Conservation (phyloP, 2,888 invertebrate genomes). For the Nymphalis polychloros region DNA sequence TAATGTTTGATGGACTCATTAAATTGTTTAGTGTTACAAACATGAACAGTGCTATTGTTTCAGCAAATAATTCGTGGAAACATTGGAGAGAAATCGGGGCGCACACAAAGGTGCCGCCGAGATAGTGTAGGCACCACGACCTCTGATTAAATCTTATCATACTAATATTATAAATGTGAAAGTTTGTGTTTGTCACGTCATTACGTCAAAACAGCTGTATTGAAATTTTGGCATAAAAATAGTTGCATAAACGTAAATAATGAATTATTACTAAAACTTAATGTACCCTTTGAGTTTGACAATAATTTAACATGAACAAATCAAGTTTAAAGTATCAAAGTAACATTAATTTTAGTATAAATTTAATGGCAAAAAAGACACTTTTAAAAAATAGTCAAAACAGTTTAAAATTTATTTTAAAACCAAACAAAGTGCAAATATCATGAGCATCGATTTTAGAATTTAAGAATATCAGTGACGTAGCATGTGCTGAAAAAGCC, state of each 20-base stretch:
- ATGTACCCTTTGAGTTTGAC: too few species aligned
- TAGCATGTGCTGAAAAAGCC: conserved; percentile 21
- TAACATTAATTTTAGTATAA: too few species aligned
- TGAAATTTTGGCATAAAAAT: too few species aligned
- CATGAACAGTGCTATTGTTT: conserved; percentile 74
- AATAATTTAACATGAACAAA: too few species aligned
- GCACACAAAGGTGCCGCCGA: conserved; percentile 61
- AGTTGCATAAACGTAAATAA: too few species aligned
- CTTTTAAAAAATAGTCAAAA: background rate
- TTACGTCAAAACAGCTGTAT: too few species aligned
- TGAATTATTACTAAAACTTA: too few species aligned
- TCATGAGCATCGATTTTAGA: conserved; percentile 16
- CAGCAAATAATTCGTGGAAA: conserved; percentile 78
- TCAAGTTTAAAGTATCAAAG: too few species aligned
- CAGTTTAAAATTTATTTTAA: background rate
- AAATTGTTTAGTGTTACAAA: conserved; percentile 57
- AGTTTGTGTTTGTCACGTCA: background rate
- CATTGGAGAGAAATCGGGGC: conserved; percentile 70
- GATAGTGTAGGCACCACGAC: conserved; percentile 53
- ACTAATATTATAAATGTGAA: background rate
- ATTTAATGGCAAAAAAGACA: too few species aligned
- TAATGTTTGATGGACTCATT: conserved; percentile 24
- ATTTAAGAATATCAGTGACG: conserved; percentile 30
- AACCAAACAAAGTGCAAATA: conserved; percentile 8
- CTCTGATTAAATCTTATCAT: conserved; percentile 32